Evolutionary conservation across 2,888 invertebrate species (phyloP), one percentile per base, ranked within the genome.

Genomic region (Mamestra brassicae): DNA sequence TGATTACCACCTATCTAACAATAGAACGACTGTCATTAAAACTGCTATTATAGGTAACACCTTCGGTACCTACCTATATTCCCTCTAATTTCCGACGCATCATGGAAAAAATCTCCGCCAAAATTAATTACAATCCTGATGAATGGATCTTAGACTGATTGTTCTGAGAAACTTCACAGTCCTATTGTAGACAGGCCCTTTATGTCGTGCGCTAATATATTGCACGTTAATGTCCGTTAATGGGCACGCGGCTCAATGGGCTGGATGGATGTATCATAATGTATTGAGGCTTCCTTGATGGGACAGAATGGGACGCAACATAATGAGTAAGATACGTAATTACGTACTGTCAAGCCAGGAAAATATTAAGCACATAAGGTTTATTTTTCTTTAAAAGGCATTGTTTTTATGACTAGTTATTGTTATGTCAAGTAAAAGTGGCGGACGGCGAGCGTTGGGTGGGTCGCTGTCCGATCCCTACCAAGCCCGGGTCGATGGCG

Each of bases 81-180:
- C 47, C 4, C 5, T 1, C 4, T 55, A n/a, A 34, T 15, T 58
- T 36, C 10, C 17, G 34, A 57, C 3, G 34, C 2, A 57, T 57
- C 57, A 6, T 26, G 11, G 26, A 26, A 71, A 55, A 65, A 52
- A 7, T 36, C 38, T n/a, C 7, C 52, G 1, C 45, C 4, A 10
- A 50, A 50, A 76, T 76, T 71, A 79, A 76, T 76, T 71, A 71
- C 72, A 45, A 45, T 57, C 62, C 62, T 71, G 61, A 76, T 76
- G 26, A 62, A 71, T 79, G 17, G 50, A 50, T 36, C 36, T 36
- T 11, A 38, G 13, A 13, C 34, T 50, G 72, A 79, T 71, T 72
- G 80, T 65, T 65, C 54, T 15, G 17, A 45, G 26, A 34, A 15
- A 50, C 47, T 64, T n/a, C 10, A 4, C 11, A 4, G 47, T 11